Conservation (phyloP, 2,888 invertebrate genomes). For the Bellardia pandia region DNA sequence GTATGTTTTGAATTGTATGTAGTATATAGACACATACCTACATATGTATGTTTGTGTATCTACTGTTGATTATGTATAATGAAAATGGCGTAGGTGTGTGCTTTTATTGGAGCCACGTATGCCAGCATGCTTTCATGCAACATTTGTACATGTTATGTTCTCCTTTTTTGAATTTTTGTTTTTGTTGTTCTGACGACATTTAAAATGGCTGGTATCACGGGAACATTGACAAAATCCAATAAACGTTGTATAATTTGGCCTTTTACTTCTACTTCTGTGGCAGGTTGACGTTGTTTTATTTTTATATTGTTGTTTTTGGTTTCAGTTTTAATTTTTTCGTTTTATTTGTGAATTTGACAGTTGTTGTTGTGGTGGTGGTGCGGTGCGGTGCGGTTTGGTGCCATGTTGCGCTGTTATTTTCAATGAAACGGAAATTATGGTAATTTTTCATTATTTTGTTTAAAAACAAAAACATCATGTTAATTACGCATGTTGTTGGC, state of each 20-base stretch:
- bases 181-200: conserved; percentile 41
- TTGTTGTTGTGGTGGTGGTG: conserved; percentile 66
- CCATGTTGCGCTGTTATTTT: conserved; percentile 73
- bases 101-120: conserved; percentile 61
- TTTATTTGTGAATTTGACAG: conserved; percentile 72
- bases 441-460: conserved; percentile 73
- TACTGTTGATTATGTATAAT: not conserved
- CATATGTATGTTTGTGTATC: not conserved
- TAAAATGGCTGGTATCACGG: conserved; percentile 65
- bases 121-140: conserved; percentile 63
- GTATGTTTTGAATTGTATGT: conserved; percentile 17
- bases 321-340: conserved; percentile 33
- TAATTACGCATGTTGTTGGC: conserved; percentile 72
- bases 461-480: conserved; percentile 68
- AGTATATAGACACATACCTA: not conserved
- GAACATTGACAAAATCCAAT: conserved; percentile 71
- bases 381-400: conserved; percentile 68
- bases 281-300: conserved; percentile 47
- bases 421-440: conserved; percentile 75
- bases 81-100: conserved; percentile 66
- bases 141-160: conserved; percentile 51
- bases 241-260: conserved; percentile 65
- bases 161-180: not conserved
- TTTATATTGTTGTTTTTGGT: conserved; percentile 11
- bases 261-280: conserved; percentile 46